A percentile compares a stretch with the other conserved stretches of the same genome.
phyloP scores from a whole-genome alignment of 2,888 invertebrate genomes.

The Ypsolopha sequella region DNA sequence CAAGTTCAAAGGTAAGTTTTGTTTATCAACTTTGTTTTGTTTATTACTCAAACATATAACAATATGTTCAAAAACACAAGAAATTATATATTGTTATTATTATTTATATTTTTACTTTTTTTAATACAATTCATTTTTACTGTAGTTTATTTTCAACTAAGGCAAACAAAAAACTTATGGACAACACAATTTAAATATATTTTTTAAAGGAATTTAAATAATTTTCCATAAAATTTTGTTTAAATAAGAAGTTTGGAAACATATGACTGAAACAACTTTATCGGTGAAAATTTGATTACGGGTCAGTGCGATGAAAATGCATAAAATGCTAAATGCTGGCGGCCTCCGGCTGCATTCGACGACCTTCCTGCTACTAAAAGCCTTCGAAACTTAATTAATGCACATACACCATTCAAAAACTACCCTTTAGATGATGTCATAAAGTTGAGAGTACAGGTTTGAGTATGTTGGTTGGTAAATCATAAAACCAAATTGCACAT shows the following conservation, averaged over 20 bases:
- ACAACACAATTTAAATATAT: too few relatives aligned
- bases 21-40: too few relatives aligned
- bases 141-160: too few relatives aligned
- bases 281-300: constrained; percentile 17
- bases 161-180: too few relatives aligned
- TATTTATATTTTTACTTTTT: too few relatives aligned
- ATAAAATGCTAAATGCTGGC: constrained; percentile 35
- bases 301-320: constrained; percentile 33
- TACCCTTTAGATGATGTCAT: constrained; percentile 15
- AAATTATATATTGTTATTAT: too few relatives aligned
- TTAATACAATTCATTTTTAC: too few relatives aligned
- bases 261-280: background rate
- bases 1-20: too few relatives aligned
- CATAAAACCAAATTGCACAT: constrained; percentile 46
- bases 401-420: constrained; percentile 8
- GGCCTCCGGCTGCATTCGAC: constrained; percentile 35
- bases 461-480: constrained; percentile 10
- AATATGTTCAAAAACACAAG: too few relatives aligned
- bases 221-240: background rate
- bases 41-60: too few relatives aligned
- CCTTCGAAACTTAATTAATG: constrained; percentile 5
- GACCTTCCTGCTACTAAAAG: constrained; percentile 28
- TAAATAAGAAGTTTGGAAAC: too few relatives aligned
- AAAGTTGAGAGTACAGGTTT: constrained; percentile 17
- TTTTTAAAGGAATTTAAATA: background rate